Evolutionary conservation across 2,888 invertebrate species (phyloP).

Genomic region (Homarus gammarus): DNA sequence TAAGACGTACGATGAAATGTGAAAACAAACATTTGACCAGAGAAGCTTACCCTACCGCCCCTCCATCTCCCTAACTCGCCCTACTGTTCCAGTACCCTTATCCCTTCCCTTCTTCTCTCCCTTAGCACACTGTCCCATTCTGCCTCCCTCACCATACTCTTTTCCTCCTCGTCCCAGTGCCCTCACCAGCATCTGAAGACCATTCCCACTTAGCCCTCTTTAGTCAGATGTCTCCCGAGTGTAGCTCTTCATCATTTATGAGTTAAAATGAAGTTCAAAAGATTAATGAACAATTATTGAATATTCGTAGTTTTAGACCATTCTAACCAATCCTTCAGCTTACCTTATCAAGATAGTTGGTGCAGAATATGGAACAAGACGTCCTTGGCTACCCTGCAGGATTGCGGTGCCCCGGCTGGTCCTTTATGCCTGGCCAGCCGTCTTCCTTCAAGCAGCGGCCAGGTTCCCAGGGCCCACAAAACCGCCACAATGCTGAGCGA

Average conservation of each 20-base stretch:
- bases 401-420: slow-evolving; percentile 5
- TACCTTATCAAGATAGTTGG: not conserved
- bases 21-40: slow-evolving; percentile 33
- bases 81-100: not conserved
- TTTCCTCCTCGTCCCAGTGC: not conserved
- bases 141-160: not conserved
- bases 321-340: not conserved
- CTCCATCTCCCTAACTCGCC: not conserved
- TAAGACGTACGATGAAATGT: slow-evolving; percentile 17
- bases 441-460: slow-evolving; percentile 47
- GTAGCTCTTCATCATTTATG: not conserved
- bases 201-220: not conserved
- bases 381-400: slow-evolving; percentile 14
- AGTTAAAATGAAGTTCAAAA: not conserved
- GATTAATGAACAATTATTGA: not conserved
- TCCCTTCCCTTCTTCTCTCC: slow-evolving; percentile 1
- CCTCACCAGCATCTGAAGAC: slow-evolving; percentile 29
- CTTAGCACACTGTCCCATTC: slow-evolving; percentile 1
- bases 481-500: slow-evolving; percentile 39
- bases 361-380: not conserved
- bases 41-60: slow-evolving; percentile 17
- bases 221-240: slow-evolving; percentile 16
- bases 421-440: slow-evolving; percentile 43
- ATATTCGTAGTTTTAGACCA: not conserved
- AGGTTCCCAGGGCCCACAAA: slow-evolving; percentile 43